Percentiles rank a stretch among this genome's conserved stretches.
Conservation (phyloP, 2,113 vertebrate species). For the Crotalus tigris region DNA sequence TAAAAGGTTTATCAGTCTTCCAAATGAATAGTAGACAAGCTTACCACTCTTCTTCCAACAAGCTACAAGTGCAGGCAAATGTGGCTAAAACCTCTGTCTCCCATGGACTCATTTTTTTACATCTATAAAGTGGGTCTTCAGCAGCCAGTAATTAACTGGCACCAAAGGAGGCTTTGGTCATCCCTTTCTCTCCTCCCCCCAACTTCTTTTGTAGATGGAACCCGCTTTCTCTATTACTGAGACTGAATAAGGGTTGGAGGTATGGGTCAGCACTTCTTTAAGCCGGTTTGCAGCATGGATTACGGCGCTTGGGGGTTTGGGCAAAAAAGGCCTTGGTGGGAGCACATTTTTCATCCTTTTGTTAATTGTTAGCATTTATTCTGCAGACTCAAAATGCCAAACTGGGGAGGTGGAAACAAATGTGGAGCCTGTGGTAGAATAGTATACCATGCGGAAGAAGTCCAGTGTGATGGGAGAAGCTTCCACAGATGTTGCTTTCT, state of each 20-base stretch:
- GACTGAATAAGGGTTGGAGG: neutral
- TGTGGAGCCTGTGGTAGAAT: constrained; percentile 80
- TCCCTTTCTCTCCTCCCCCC: neutral
- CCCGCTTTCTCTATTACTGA: neutral
- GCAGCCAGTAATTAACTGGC: neutral
- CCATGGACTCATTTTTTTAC: neutral
- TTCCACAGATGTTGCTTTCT: constrained; percentile 94
- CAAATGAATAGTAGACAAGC: neutral
- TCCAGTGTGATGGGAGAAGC: constrained; percentile 90
- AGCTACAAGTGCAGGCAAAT: neutral
- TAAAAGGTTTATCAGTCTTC: neutral
- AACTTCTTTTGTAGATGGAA: neutral
- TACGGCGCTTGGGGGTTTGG: neutral
- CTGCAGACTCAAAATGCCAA: constrained; percentile 76
- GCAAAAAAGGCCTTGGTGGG: neutral
- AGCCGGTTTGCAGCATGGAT: neutral
- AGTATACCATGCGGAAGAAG: constrained; percentile 93
- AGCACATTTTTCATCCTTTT: neutral
- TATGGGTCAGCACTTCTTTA: neutral
- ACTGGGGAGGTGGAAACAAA: constrained; percentile 95
- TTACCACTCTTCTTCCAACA: neutral
- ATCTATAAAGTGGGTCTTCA: neutral
- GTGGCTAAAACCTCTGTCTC: neutral
- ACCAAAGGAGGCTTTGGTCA: neutral
- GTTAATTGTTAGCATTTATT: neutral